These are phyloP conservation scores for Drosophila bunnanda DNA, from an alignment of 2,888 invertebrate species.

Conservation along the genomic window DNA sequence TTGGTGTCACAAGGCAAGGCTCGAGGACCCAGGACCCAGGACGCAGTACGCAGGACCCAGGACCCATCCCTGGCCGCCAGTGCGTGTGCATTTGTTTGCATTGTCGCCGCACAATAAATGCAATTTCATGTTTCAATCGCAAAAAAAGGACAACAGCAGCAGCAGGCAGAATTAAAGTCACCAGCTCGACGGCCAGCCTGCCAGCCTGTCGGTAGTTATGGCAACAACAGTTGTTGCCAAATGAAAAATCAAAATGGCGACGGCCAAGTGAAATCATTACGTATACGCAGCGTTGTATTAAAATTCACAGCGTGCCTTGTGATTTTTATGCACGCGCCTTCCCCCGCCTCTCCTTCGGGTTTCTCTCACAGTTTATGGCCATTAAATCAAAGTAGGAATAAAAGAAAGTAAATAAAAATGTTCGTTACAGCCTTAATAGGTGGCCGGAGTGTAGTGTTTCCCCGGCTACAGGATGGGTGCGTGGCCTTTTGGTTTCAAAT, in stretches of 20 bases:
- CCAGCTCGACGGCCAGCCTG: slow-evolving; percentile 13
- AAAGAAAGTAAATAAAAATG: slow-evolving; percentile 73
- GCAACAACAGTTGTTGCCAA: slow-evolving; percentile 20
- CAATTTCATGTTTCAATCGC: slow-evolving; percentile 62
- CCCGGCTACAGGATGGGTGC: not conserved
- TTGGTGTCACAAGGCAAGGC: slow-evolving; percentile 49
- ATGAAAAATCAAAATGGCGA: slow-evolving; percentile 51
- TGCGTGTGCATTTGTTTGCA: slow-evolving; percentile 48
- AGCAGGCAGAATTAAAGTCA: slow-evolving; percentile 41
- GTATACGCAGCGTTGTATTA: slow-evolving; percentile 72
- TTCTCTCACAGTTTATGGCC: slow-evolving; percentile 61
- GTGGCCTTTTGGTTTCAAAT: slow-evolving; percentile 58
- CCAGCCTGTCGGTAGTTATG: slow-evolving; percentile 14
- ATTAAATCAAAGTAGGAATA: slow-evolving; percentile 78
- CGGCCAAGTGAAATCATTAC: slow-evolving; percentile 61
- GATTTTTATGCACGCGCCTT: slow-evolving; percentile 58
- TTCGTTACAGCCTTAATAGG: slow-evolving; percentile 57
- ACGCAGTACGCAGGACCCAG: not conserved
- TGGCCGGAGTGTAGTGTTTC: slow-evolving; percentile 23
- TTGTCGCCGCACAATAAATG: slow-evolving; percentile 56
- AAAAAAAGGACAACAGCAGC: slow-evolving; percentile 28
- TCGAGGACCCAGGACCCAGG: slow-evolving; percentile 19
- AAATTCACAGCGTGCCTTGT: slow-evolving; percentile 71
- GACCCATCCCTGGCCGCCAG: slow-evolving; percentile 3
- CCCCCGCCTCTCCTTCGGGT: slow-evolving; percentile 27